Base-by-base conservation (phyloP, 1,140 invertebrate genomes). In the Sinonovacula constricta region DNA sequence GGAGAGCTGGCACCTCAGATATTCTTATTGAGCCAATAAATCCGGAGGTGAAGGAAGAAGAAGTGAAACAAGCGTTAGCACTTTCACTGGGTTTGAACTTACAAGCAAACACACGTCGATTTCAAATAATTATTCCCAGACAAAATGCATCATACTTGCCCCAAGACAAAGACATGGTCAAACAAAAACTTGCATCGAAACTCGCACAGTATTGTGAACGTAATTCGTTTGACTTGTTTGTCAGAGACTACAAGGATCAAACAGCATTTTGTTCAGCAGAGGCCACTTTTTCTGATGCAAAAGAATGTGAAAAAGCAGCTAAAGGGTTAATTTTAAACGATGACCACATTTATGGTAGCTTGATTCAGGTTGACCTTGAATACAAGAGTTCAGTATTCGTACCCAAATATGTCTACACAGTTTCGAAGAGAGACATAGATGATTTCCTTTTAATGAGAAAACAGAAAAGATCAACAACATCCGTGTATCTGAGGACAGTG, bases 231-330 rank as follows among this genome's bases (percentile, higher is more conserved):
- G 22, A 67, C 7, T 26, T 87, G 0, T 34, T 68, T 34, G 24
- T 86, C 0, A 56, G 26, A 7, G 51, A 54, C 45, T 80, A 12
- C 68, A 65, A 31, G 59, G 54, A 36, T 26, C 45, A 14, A 54
- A 70, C 49, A 22, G 72, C 68, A 0, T 77, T n/a, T 1, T 81
- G 51, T 24, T 0, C 60, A 3, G 86, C 78, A 5, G 81, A 79
- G 56, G 83, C 82, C 5, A 51, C 59, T 3, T 87, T 86, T 69
- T 72, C 71, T 0, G 79, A 86, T n/a, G 70, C 82, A 18, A 66
- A 82, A 22, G 77, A 81, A 53, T 85, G 84, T 1, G 51, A 81
- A 24, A 63, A 39, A 18, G 84, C 81, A 1, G 36, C 1, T 49
- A 30, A 74, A 1, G 24, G 39, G 2, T 4, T 76, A 4, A 67